Base-by-base conservation (phyloP, 2,113 vertebrate genomes). In the Lutjanus erythropterus region DNA sequence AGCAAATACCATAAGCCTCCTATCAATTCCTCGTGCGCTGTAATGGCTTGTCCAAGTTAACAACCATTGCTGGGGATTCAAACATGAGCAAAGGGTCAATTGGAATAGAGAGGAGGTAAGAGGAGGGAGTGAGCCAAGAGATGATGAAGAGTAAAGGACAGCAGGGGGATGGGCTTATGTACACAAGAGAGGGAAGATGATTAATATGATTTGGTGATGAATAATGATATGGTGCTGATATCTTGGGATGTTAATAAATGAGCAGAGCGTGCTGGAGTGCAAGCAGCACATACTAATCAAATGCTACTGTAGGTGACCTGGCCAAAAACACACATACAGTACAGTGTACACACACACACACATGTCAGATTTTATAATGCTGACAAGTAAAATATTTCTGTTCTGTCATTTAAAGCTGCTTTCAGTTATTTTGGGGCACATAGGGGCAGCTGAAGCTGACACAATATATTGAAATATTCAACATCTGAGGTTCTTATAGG, bases 61-160 rank as follows among this genome's bases (percentile, higher is more conserved):
- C 81, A 69, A 41, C 61, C 68, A 70, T 72, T 71, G 70, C 10
- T 2, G 41, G 21, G 77, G 84, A 91, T 62, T 92, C 66, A 80
- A 71, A 78, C 31, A 49, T 58, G 64, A 84, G 60, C 78, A 74
- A 77, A 70, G 84, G 88, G 86, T 91, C 82, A 90, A 84, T 81
- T 84, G 78, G 77, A 86, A 71, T 9, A 25, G 61, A 81, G 62
- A 21, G 39, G 59, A 71, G 60, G 15, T 72, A 53, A 70, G 66
- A 65, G 42, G 46, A 55, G 37, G 59, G 66, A 65, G 47, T 23
- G 23, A 8, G 52, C 1, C 27, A 71, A 50, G n/a, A 62, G 50
- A 85, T 27, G 56, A 81, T 11, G 71, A 58, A 44, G 65, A 82
- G 67, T 60, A 71, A 77, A 87, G 66, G 83, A 80, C 56, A 75